Evolutionary conservation across 2,888 invertebrate species (phyloP).

Genomic region (Osmoderma eremita): DNA sequence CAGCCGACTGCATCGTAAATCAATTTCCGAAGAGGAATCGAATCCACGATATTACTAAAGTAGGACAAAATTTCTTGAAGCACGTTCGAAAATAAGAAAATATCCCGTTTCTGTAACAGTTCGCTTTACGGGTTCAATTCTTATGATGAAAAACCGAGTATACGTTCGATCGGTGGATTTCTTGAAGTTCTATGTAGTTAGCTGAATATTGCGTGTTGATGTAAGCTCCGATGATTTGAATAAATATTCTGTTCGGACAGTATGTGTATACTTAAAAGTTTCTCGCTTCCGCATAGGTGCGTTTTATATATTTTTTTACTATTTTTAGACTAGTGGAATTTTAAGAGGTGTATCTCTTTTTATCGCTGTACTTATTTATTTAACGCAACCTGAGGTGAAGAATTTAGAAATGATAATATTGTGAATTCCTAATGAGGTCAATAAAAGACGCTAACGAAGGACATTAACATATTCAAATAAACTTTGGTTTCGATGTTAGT

Average conservation of each 20-base stretch:
- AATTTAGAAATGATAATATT: conserved; percentile 6
- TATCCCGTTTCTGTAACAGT: conserved; percentile 15
- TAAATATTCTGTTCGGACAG: conserved; percentile 30
- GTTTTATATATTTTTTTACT: conserved; percentile 13
- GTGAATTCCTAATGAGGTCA: neutral
- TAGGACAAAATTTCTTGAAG: conserved; percentile 7
- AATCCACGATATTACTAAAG: conserved; percentile 7
- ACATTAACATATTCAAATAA: too few relatives aligned
- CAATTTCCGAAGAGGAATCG: conserved; percentile 15
- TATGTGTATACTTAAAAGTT: neutral
- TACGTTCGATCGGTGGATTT: neutral
- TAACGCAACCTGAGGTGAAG: conserved; percentile 6
- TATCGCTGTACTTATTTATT: conserved; percentile 16
- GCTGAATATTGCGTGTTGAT: conserved; percentile 7
- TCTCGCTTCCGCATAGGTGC: conserved; percentile 17
- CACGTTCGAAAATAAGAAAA: conserved; percentile 31
- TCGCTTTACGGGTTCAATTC: conserved; percentile 7
- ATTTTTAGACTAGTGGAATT: conserved; percentile 30
- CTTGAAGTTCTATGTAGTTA: conserved; percentile 3
- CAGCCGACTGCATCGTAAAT: conserved; percentile 5
- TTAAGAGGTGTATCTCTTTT: conserved; percentile 15
- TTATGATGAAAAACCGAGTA: conserved; percentile 19
- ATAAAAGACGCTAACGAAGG: too few relatives aligned
- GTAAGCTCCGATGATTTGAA: conserved; percentile 22
- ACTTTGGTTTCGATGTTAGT: too few relatives aligned